phyloP scores from a whole-genome alignment of 2,888 invertebrate species.

The Mesoligia furuncula region DNA sequence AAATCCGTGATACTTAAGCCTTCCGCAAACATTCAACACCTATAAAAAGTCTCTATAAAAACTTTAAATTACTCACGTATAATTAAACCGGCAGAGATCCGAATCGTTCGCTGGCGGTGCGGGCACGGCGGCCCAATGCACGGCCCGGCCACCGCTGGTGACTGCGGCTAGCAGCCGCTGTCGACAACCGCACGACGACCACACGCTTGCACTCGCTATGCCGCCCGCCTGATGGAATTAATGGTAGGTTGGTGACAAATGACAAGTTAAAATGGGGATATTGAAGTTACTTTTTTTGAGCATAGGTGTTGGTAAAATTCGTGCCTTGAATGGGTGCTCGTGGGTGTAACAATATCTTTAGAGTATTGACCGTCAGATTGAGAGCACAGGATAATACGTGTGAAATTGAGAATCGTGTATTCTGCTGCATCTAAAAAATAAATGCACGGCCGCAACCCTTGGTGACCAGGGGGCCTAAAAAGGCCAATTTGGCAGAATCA shows the following conservation, averaged over 20 bases:
- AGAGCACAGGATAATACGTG: not conserved
- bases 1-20: too few species aligned
- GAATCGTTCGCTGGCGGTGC: conserved; percentile 87
- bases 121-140: conserved; percentile 92
- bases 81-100: conserved; percentile 86
- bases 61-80: conserved; percentile 78
- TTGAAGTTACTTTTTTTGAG: not conserved
- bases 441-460: too few species aligned
- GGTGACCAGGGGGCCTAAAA: too few species aligned
- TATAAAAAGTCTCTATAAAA: not conserved
- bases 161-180: conserved; percentile 91
- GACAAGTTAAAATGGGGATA: conserved; percentile 5
- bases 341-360: too few species aligned
- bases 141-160: conserved; percentile 92
- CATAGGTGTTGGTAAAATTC: not conserved
- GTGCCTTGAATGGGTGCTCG: not conserved
- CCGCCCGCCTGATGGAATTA: conserved; percentile 89
- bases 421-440: too few species aligned
- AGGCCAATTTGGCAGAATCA: too few species aligned
- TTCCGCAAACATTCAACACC: too few species aligned
- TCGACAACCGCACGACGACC: conserved; percentile 92
- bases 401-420: too few species aligned
- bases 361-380: not conserved
- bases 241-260: conserved; percentile 31
- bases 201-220: conserved; percentile 91